Evolutionary conservation across 2,888 invertebrate species (phyloP), one percentile per base, ranked within the genome.

Genomic region (Cephus runcator): DNA sequence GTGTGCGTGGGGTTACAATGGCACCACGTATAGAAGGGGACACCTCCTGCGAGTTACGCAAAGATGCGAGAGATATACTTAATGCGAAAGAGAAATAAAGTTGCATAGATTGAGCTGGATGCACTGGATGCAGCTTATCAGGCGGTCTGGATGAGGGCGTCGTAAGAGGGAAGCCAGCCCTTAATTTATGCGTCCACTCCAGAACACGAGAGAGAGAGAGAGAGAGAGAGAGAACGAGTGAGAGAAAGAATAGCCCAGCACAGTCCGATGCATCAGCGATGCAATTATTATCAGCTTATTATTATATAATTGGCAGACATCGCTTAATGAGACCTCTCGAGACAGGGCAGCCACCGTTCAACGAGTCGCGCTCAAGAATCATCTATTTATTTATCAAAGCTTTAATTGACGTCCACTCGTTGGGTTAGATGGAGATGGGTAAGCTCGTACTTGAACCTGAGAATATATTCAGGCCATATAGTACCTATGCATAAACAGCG

Each of bases 251-350:
- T 56, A 23, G 23, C 56, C 23, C 56, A 56, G 56, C 9, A 56
- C 71, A 85, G 85, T 79, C 85, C 81, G 86, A 88, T 90, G 88
- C 87, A 90, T 85, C 86, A 84, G 86, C 87, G 87, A 89, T 90
- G 90, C 90, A 90, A 90, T 90, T 90, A 90, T 90, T 90, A 90
- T 89, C 88, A 88, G 88, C 90, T 90, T 90, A 90, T 90, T 90
- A 90, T 90, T 90, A 89, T 89, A 90, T 90, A 90, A 90, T 90
- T 90, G 89, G 85, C 86, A 85, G 80, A 85, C 86, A 83, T 84
- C 86, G 84, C 88, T 87, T 90, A 90, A 90, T 90, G 89, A 90
- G 88, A 86, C 89, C 90, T 90, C 90, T 90, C 87, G 90, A 90
- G 90, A 90, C 90, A 87, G 87, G 84, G 40, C 84, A 83, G 83